These are phyloP conservation scores for Dallia pectoralis DNA, from an alignment of 2,797 vertebrate species.

Conservation along the genomic window DNA sequence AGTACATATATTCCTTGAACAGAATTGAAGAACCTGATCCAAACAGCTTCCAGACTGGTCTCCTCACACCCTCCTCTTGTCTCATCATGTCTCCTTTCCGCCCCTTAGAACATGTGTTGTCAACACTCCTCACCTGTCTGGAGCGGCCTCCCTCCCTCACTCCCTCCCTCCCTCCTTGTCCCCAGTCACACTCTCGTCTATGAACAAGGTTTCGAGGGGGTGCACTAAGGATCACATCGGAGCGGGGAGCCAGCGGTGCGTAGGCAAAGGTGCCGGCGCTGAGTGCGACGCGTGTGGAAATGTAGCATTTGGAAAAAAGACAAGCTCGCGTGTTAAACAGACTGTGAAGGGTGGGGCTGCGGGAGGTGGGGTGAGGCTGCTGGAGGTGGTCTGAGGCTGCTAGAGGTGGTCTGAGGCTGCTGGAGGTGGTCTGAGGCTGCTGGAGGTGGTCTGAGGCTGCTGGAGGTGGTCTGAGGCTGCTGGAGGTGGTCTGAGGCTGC, in stretches of 20 bases:
- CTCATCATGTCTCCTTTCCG: constrained; percentile 18
- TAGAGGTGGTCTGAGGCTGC: no score
- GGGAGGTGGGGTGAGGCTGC: no score
- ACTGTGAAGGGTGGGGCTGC: constrained; percentile 11
- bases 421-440: no score
- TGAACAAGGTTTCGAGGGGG: constrained; percentile 45
- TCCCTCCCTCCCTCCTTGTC: constrained; percentile 38
- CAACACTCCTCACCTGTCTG: constrained; percentile 31
- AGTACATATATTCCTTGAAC: background rate
- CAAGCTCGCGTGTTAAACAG: constrained; percentile 37
- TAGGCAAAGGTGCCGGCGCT: no score
- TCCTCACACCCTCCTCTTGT: background rate
- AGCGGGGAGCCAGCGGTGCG: constrained; percentile 52
- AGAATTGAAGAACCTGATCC: background rate
- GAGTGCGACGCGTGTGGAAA: constrained; percentile 50
- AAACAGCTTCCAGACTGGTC: background rate
- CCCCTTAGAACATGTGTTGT: background rate
- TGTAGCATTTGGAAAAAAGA: constrained; percentile 60
- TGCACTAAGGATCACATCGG: constrained; percentile 58
- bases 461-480: no score
- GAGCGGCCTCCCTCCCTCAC: constrained; percentile 18
- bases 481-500: no score
- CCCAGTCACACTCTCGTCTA: constrained; percentile 31
- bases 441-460: no score
- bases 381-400: no score